Percentiles rank a stretch among this genome's conserved stretches.
These are phyloP conservation scores for Sepiola atlantica DNA, from an alignment of 2,888 invertebrate species.

Conservation along the genomic window DNA sequence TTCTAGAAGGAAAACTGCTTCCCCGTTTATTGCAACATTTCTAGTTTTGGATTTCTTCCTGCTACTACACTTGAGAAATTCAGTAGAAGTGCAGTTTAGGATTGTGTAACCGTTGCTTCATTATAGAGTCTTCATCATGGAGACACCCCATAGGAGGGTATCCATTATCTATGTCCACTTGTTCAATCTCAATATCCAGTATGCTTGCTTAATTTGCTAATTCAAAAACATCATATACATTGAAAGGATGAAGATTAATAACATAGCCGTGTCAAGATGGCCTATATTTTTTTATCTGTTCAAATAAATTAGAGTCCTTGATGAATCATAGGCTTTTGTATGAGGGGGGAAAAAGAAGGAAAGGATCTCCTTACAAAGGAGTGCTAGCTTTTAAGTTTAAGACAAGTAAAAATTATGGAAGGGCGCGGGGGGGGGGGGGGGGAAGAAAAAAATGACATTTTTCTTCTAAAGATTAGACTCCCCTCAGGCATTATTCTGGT, in stretches of 20 bases:
- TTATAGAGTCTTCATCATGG: no score
- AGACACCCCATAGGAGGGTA: no score
- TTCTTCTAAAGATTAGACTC: neutral
- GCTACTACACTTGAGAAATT: no score
- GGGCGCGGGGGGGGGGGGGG: no score
- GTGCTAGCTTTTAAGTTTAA: neutral
- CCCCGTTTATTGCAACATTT: no score
- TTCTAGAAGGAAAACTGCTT: no score
- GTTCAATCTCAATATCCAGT: no score
- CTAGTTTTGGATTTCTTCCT: no score
- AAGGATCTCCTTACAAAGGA: neutral
- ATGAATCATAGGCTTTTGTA: neutral
- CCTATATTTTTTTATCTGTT: neutral
- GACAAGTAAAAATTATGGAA: neutral
- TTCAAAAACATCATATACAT: neutral
- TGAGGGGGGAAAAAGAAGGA: neutral
- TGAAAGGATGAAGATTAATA: neutral
- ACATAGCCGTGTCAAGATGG: neutral
- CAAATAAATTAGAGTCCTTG: neutral
- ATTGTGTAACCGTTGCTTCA: no score
- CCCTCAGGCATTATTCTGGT: neutral
- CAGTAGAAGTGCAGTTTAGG: no score
- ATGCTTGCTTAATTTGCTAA: no score
- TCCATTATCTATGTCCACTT: no score
- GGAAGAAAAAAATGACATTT: neutral